Evolutionary conservation across 2,113 vertebrate genomes (phyloP).

Genomic region (Neofelis nebulosa): DNA sequence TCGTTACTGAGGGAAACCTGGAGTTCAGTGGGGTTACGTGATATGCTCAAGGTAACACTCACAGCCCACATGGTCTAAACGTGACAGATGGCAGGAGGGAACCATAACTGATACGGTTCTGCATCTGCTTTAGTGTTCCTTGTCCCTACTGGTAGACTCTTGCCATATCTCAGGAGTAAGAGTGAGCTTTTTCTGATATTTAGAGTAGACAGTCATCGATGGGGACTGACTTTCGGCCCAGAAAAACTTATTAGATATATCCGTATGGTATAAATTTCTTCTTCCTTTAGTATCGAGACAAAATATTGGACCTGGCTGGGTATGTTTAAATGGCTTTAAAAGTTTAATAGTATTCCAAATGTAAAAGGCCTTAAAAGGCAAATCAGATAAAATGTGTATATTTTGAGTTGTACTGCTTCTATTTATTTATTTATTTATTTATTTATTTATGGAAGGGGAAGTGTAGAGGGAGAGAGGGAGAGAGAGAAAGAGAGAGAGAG

Average conservation of each 20-base stretch:
- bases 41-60: background rate
- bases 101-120: background rate
- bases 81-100: background rate
- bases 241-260: background rate
- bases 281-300: background rate
- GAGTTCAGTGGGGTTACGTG: background rate
- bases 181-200: background rate
- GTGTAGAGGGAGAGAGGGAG: no score
- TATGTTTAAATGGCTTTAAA: background rate
- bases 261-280: background rate
- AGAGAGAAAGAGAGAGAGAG: no score
- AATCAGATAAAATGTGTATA: background rate
- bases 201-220: background rate
- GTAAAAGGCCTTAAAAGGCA: background rate
- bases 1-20: background rate
- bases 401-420: constrained; percentile 8
- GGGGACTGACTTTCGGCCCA: background rate
- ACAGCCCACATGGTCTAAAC: background rate
- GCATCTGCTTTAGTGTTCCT: background rate
- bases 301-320: background rate
- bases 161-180: background rate
- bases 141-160: background rate
- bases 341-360: background rate
- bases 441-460: no score
- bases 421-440: no score